A percentile compares a stretch with the other conserved stretches of the same genome.
Evolutionary conservation across 2,797 vertebrate species (phyloP).

Genomic region (Manis pentadactyla): DNA sequence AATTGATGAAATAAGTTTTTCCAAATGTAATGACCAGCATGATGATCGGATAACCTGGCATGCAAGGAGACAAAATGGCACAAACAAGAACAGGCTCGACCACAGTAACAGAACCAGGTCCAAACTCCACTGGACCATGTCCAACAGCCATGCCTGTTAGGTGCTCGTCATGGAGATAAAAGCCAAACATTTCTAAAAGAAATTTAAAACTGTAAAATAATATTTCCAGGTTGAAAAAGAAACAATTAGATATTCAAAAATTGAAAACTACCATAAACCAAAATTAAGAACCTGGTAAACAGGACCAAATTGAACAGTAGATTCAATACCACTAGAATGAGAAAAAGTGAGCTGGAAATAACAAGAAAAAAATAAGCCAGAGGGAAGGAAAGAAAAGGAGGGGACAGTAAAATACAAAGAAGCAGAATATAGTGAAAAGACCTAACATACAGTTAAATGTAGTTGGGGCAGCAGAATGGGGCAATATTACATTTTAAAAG

Average conservation of each 20-base stretch:
- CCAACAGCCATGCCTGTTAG: accelerated
- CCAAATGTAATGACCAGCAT: neutral
- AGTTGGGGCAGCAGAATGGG: too few relatives aligned
- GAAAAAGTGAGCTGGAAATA: neutral
- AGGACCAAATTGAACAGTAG: neutral
- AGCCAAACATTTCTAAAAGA: neutral
- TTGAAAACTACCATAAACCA: neutral
- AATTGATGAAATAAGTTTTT: neutral
- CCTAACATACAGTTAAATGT: neutral
- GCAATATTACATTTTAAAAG: neutral
- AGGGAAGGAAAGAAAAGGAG: too few relatives aligned
- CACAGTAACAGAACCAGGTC: accelerated
- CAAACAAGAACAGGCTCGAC: accelerated
- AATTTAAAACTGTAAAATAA: neutral
- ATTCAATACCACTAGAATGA: neutral
- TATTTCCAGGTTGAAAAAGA: neutral
- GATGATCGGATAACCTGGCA: neutral
- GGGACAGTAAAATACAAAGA: neutral
- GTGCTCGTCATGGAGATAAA: neutral
- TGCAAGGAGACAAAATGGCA: accelerated
- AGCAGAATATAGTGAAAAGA: accelerated
- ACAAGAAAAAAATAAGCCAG: neutral
- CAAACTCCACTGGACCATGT: too few relatives aligned
- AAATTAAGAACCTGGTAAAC: neutral
- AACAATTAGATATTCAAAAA: neutral